phyloP scores from a whole-genome alignment of 2,888 invertebrate species.

The Cerceris ruficornis region DNA sequence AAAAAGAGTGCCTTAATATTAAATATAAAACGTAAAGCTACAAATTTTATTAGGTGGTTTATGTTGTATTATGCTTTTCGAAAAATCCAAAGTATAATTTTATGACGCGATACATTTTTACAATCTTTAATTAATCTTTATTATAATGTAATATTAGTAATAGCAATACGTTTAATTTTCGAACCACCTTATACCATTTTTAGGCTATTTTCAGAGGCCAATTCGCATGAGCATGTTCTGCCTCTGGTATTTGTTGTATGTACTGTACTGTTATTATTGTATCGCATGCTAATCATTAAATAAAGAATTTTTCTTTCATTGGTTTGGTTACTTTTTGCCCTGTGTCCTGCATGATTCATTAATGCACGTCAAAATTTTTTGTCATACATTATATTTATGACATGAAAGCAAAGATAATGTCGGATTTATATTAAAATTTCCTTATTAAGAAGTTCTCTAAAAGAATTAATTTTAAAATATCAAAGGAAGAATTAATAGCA shows the following conservation, averaged over 20 bases:
- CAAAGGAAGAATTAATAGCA: constrained; percentile 7
- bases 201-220: constrained; percentile 39
- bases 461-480: constrained; percentile 2
- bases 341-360: constrained; percentile 73
- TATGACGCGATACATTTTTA: neutral
- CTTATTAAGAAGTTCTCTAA: constrained; percentile 1
- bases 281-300: constrained; percentile 77
- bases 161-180: constrained; percentile 3
- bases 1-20: constrained; percentile 32
- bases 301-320: constrained; percentile 77
- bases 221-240: constrained; percentile 75
- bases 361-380: constrained; percentile 63
- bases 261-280: constrained; percentile 70
- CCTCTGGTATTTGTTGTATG: constrained; percentile 69
- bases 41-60: constrained; percentile 38
- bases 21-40: constrained; percentile 18
- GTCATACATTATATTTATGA: constrained; percentile 19
- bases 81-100: constrained; percentile 7
- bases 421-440: constrained; percentile 24
- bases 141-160: constrained; percentile 7
- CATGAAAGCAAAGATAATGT: constrained; percentile 6
- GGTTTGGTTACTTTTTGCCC: constrained; percentile 77
- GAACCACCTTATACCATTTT: constrained; percentile 42
- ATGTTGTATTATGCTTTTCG: constrained; percentile 16
- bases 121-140: constrained; percentile 9